phyloP scores from a whole-genome alignment of 2,113 vertebrate genomes.

The Cochlearius cochlearius region DNA sequence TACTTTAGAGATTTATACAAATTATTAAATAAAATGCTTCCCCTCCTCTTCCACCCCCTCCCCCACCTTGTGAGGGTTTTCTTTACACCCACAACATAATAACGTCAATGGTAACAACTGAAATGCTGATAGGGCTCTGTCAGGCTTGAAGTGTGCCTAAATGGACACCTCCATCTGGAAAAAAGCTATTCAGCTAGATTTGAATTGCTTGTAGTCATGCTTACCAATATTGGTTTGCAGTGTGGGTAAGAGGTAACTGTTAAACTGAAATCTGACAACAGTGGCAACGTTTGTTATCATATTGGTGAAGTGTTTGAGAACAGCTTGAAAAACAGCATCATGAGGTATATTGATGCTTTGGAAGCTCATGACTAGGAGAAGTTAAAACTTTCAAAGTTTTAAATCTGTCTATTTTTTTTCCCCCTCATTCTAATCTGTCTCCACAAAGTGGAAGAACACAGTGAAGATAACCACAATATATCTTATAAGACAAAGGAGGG shows the following conservation, averaged over 20 bases:
- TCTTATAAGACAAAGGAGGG: background rate
- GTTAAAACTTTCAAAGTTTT: background rate
- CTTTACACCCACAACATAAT: background rate
- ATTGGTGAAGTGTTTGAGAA: background rate
- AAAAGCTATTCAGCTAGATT: background rate
- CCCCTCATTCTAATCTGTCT: background rate
- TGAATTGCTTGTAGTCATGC: background rate
- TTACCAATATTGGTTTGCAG: background rate
- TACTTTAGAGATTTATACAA: background rate
- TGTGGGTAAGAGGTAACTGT: background rate
- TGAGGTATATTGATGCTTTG: background rate
- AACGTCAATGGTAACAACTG: background rate
- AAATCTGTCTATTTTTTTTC: background rate
- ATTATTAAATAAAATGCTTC: background rate
- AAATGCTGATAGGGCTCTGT: background rate
- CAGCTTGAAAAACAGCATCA: background rate
- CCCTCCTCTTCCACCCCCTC: accelerated
- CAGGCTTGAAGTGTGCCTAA: background rate
- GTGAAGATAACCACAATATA: background rate
- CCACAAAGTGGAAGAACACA: background rate
- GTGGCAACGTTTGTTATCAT: background rate
- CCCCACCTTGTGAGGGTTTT: background rate
- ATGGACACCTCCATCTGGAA: background rate
- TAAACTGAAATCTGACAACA: background rate
- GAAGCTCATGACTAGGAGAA: background rate